These are phyloP conservation scores for Brachymystax lenok DNA, from an alignment of 2,797 vertebrate genomes.

Conservation along the genomic window DNA sequence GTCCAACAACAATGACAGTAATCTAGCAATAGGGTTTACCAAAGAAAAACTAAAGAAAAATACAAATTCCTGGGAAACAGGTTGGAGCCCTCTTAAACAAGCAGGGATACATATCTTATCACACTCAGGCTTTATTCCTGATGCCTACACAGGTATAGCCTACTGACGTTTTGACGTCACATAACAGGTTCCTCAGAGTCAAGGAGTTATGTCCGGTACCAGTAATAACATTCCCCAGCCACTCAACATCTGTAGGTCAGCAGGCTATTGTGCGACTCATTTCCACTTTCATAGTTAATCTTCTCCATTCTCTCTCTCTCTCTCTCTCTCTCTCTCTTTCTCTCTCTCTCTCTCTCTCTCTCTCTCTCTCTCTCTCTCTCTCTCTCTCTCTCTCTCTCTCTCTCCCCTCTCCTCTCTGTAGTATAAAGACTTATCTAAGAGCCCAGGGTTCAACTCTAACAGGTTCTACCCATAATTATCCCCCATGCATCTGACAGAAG, in stretches of 20 bases:
- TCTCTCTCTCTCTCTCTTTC: too few relatives aligned
- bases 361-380: too few relatives aligned
- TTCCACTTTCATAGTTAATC: too few relatives aligned
- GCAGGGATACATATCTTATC: background rate
- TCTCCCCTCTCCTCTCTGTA: background rate
- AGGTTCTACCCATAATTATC: background rate
- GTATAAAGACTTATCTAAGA: background rate
- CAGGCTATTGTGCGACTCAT: background rate
- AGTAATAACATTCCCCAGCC: background rate
- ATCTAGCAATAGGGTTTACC: too few relatives aligned
- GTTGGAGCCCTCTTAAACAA: background rate
- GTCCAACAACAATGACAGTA: background rate
- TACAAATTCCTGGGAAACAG: background rate
- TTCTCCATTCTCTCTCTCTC: too few relatives aligned
- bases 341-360: too few relatives aligned
- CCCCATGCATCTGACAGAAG: background rate
- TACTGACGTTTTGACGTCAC: background rate
- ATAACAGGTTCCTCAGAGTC: background rate
- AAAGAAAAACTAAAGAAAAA: background rate
- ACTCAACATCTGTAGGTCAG: background rate
- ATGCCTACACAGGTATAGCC: background rate
- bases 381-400: too few relatives aligned
- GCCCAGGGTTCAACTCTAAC: background rate
- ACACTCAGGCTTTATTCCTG: background rate
- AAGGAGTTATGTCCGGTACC: background rate